phyloP scores from a whole-genome alignment of 2,888 invertebrate species.

The Candidula unifasciata region DNA sequence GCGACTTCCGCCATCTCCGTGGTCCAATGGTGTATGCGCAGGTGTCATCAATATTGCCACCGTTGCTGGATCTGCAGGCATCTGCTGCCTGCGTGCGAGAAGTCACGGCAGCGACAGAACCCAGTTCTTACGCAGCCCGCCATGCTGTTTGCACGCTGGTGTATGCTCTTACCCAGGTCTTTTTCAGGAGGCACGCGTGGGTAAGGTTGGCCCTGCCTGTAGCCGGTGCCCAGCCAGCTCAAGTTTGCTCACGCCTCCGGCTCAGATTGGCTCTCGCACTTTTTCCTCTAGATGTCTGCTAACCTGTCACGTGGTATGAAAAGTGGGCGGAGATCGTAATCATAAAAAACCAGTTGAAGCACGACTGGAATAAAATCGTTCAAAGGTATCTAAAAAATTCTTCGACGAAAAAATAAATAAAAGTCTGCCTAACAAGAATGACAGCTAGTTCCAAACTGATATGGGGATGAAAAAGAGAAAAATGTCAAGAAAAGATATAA shows the following conservation, averaged over 20 bases:
- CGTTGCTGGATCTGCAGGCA: slow-evolving; percentile 7
- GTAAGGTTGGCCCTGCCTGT: slow-evolving; percentile 1
- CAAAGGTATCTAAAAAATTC: neutral
- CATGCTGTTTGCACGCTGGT: slow-evolving; percentile 38
- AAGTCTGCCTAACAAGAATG: too few species aligned
- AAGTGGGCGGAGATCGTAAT: slow-evolving; percentile 19
- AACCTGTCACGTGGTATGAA: slow-evolving; percentile 31
- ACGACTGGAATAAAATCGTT: neutral
- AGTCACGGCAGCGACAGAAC: slow-evolving; percentile 35
- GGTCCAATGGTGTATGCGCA: neutral
- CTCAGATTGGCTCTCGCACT: slow-evolving; percentile 30
- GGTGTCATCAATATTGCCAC: slow-evolving; percentile 33
- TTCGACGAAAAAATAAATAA: too few species aligned
- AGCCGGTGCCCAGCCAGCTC: neutral
- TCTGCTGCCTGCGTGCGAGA: slow-evolving; percentile 13
- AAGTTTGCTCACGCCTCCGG: slow-evolving; percentile 35
- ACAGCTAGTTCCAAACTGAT: too few species aligned
- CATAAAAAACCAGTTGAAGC: neutral
- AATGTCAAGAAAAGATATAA: too few species aligned
- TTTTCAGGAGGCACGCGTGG: slow-evolving; percentile 32
- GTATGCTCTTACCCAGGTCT: slow-evolving; percentile 30
- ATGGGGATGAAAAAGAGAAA: too few species aligned
- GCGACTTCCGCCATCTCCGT: slow-evolving; percentile 33
- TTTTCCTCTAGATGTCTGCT: neutral
- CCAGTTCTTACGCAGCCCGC: slow-evolving; percentile 9